These are phyloP conservation scores for Antigone vipio DNA, from an alignment of 2,113 vertebrate genomes.

Conservation along the genomic window DNA sequence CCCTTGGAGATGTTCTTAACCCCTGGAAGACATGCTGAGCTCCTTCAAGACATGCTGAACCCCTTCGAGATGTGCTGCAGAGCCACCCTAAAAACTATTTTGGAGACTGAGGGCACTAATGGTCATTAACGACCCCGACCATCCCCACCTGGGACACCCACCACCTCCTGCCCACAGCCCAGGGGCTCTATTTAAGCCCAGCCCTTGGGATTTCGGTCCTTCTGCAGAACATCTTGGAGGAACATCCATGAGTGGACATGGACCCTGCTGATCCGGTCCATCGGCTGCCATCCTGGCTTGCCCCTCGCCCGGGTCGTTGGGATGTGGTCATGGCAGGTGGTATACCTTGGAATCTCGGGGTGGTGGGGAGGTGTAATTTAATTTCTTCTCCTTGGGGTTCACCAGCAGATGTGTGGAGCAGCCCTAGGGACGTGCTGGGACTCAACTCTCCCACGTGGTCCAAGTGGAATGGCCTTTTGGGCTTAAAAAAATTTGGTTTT, in stretches of 20 bases:
- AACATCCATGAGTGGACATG: fast-evolving
- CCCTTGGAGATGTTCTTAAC: background rate
- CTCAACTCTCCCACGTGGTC: background rate
- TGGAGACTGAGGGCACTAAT: background rate
- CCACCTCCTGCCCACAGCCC: background rate
- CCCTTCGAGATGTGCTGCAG: too few species aligned
- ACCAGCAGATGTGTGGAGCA: background rate
- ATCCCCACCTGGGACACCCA: background rate
- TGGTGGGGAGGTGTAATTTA: background rate
- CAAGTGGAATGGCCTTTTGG: background rate
- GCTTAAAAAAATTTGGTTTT: background rate
- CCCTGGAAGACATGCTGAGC: background rate
- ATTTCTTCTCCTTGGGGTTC: background rate
- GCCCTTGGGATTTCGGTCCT: background rate
- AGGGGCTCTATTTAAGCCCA: background rate
- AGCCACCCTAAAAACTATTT: background rate
- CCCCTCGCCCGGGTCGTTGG: background rate
- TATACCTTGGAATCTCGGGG: too few species aligned
- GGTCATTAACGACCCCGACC: too few species aligned
- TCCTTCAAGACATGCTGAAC: background rate
- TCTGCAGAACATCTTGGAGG: background rate
- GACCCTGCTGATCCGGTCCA: background rate
- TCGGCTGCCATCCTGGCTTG: background rate
- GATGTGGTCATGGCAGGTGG: background rate
- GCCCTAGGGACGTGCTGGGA: background rate